These are phyloP conservation scores for Bombylius major DNA, from an alignment of 2,888 invertebrate genomes.

Conservation along the genomic window DNA sequence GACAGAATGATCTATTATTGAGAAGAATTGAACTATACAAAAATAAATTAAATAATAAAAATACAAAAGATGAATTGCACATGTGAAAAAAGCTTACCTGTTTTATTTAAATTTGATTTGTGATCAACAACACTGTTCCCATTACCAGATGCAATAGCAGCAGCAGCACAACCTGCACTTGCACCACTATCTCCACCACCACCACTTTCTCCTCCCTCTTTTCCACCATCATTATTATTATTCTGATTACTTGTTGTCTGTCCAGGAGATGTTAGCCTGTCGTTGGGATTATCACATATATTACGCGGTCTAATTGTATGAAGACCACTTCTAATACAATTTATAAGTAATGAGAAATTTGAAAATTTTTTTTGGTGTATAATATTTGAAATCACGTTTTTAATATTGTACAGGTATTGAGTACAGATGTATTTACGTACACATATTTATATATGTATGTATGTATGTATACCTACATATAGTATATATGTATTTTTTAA, in stretches of 20 bases:
- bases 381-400: no score
- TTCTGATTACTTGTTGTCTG: slow-evolving; percentile 17
- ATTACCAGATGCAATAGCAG: not conserved
- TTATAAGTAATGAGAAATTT: not conserved
- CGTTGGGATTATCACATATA: slow-evolving; percentile 22
- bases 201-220: not conserved
- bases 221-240: not conserved
- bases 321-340: slow-evolving; percentile 16
- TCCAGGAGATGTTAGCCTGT: slow-evolving; percentile 19
- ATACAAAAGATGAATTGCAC: no score
- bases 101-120: slow-evolving; percentile 5
- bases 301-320: slow-evolving; percentile 17
- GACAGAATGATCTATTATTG: no score
- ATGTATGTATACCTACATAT: no score
- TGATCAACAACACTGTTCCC: not conserved
- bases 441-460: no score
- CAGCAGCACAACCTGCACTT: not conserved
- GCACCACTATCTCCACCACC: not conserved
- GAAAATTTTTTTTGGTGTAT: no score
- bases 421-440: no score
- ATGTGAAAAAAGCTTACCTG: slow-evolving; percentile 12
- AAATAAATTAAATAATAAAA: no score
- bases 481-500: no score
- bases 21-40: no score
- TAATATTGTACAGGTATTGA: no score